phyloP scores from a whole-genome alignment of 2,888 invertebrate species.

The Reticulitermes lucifugus region DNA sequence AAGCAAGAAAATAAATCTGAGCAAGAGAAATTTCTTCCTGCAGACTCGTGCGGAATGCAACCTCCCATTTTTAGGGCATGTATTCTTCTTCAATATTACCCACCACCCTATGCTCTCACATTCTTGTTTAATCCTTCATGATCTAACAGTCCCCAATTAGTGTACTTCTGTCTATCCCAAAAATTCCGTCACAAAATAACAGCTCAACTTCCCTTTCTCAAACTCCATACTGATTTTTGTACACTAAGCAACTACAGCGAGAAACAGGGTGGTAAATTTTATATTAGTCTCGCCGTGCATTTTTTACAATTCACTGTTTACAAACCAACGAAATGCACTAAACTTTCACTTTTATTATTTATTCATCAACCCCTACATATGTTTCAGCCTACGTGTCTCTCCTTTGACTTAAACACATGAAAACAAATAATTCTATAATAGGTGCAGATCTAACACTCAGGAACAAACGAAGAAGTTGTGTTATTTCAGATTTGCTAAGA shows the following conservation, averaged over 20 bases:
- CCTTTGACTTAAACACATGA: no score
- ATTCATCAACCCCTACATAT: no score
- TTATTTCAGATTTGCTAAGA: no score
- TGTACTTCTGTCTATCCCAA: background rate
- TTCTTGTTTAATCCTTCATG: background rate
- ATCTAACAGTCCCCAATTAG: background rate
- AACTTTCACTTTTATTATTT: no score
- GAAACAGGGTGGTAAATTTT: no score
- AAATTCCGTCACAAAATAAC: background rate
- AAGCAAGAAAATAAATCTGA: background rate
- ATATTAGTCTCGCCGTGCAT: no score
- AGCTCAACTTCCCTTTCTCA: background rate
- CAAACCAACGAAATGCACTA: no score
- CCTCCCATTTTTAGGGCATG: background rate
- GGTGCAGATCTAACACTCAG: no score
- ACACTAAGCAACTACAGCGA: background rate
- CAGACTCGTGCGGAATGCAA: background rate
- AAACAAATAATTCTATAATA: no score
- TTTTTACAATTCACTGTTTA: no score
- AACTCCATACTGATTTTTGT: background rate
- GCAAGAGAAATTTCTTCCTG: background rate
- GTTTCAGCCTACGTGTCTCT: no score
- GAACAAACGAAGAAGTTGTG: no score
- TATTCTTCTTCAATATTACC: background rate
- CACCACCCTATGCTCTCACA: background rate